Evolutionary conservation across 2,888 invertebrate genomes (phyloP), one percentile per base, ranked within the genome.

Genomic region (Ochlodes sylvanus): DNA sequence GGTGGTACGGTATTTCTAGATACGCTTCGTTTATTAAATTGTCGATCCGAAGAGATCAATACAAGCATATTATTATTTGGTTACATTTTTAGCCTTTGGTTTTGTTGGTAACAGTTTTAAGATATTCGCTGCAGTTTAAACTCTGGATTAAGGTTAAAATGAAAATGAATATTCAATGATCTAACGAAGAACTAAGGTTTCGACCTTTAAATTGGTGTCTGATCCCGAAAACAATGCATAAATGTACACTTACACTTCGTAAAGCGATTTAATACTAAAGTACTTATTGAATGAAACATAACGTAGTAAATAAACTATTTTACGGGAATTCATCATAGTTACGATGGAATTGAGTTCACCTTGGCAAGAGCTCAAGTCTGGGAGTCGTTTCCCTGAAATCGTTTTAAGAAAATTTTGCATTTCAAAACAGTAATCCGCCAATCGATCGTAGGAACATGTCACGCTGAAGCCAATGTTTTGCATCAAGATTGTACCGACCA

Each of bases 341-440:
- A 52, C 14, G 19, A 42, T 47, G 17, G 32, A 10, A 57, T 57
- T 50, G 47, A 47, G 14, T 42, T 17, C 71, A 68, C 79, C 79
- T 88, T 90, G 92, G 90, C 87, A 70, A 66, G 54, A 58, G 70
- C 77, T 90, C 90, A 90, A 91, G 78, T 82, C 80, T 76, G 76
- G 75, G 73, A 72, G 76, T 72, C 74, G 79, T 79, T 77, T 77
- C 71, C 80, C 80, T 85, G 80, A 81, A 84, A 74, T 83, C 81
- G 80, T 80, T 76, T 75, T 69, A 72, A 77, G 72, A 72, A 81
- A 76, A 79, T 81, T 76, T 71, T 9, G 75, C 69, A 77, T 75
- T 77, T 79, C 72, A 75, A 80, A 83, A 84, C 79, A 79, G 82
- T 80, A 54, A 44, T 54, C 56, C 64, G 32, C 34, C 54, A 66